A percentile compares a stretch with the other conserved stretches of the same genome.
Evolutionary conservation across 1,140 invertebrate genomes (phyloP).

Genomic region (Sycobia sp.): DNA sequence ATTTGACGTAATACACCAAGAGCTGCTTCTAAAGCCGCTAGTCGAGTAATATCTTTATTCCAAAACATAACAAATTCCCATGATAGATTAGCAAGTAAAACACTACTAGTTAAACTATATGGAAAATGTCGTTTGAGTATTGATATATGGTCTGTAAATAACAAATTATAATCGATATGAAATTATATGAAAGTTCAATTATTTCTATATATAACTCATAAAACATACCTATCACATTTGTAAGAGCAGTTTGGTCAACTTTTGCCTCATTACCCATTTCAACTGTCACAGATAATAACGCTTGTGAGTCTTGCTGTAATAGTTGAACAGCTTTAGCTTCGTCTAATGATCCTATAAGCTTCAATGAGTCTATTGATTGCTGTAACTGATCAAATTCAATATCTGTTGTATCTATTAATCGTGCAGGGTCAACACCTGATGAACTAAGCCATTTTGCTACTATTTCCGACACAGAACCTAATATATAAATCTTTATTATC

Average conservation of each 20-base stretch:
- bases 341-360: constrained; percentile 40
- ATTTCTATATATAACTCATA: background rate
- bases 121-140: constrained; percentile 79
- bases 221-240: constrained; percentile 43
- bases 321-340: constrained; percentile 43
- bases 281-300: constrained; percentile 32
- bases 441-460: constrained; percentile 80
- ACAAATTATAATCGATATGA: background rate
- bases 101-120: constrained; percentile 79
- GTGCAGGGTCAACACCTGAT: constrained; percentile 70
- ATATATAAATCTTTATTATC: constrained; percentile 4
- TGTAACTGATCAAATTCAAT: constrained; percentile 52
- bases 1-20: constrained; percentile 64
- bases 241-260: constrained; percentile 40
- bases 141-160: constrained; percentile 48
- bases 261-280: constrained; percentile 47
- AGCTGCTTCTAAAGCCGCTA: constrained; percentile 69
- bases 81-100: constrained; percentile 81
- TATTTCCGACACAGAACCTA: constrained; percentile 78
- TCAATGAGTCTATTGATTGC: constrained; percentile 39
- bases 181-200: background rate
- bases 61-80: constrained; percentile 89
- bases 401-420: constrained; percentile 57
- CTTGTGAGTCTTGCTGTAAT: constrained; percentile 37
- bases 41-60: constrained; percentile 77